Evolutionary conservation across 23 tunicate genomes (phyloP), one percentile per base, ranked within the genome.

Genomic region (Trididemnum miniatum): DNA sequence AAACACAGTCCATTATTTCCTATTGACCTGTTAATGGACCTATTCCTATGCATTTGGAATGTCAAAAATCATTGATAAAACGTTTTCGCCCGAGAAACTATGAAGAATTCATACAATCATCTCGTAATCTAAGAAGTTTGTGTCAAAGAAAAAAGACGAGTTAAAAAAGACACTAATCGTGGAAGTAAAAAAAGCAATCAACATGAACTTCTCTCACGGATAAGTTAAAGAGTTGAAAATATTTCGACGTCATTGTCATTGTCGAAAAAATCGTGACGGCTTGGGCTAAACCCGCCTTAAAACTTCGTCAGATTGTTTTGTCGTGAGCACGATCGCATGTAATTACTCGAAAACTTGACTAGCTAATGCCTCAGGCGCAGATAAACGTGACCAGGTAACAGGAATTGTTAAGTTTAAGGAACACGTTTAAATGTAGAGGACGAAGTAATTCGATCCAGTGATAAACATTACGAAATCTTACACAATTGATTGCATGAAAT

Each of bases 171-270:
- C 9, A 44, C 54, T 44, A 44, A 44, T 15, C 9, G 54, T 15
- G 54, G 15, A 44, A 44, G 9, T 44, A 7, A 44, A 44, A 44
- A 9, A 62, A 62, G 29, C 15, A 62, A 24, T 62, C 26, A 62
- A 22, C 67, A 62, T 26, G 67, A 62, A 62, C 4, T 30, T 69
- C 75, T 69, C n/a, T 69, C 75, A 69, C 37, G 75, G 37, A 69
- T 7, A 69, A 28, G 20, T 69, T 26, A 9, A 62, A 22, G 69
- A 62, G 25, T 9, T 22, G 54, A 44, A n/a, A 44, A 44, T 44
- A 44, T 7, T 44, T 7, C 15, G 54, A 44, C 12, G n/a, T 62
- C 28, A 62, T 24, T 62, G 67, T 62, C 67, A 62, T 62, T 62
- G 67, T n/a, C 67, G 23, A 26, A 62, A 22, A 20, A 62, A 62